Base-by-base conservation (phyloP, 2,888 invertebrate species). In the Hypolimnas misippus region DNA sequence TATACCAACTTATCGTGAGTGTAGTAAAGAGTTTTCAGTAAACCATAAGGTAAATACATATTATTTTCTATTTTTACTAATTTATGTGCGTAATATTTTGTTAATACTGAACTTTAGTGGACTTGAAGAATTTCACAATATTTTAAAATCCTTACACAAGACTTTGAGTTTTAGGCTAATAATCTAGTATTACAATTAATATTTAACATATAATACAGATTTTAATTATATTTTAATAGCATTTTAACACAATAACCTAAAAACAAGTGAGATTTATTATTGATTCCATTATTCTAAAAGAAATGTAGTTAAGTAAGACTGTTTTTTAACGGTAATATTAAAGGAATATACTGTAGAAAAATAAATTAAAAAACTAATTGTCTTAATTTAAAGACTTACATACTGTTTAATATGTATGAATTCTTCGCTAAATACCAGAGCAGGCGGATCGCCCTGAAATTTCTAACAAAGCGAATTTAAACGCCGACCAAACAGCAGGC, bases 401-500 rank as follows among this genome's bases (percentile, higher is more conserved):
- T 42, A 42, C 17, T 42, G 10, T 10, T 17, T 17, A 21, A 21
- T 46, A 46, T 46, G 19, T 4, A 46, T 3, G 21, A 46, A 21
- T 46, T 46, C 12, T 21, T 46, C 21, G 44, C 21, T 46, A 19
- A 46, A 46, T 59, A 63, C 62, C 51, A 57, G 63, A 59, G 62
- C 54, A 49, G 44, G 25, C 55, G 44, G 69, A 70, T 68, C 71
- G 70, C 73, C 71, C 73, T 69, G 75, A 77, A 81, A 62, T 50
- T 62, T 63, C 60, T 63, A 60, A 64, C 67, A 68, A 76, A 81
- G 80, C 83, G 80, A 86, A 84, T 88, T 84, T 88, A 87, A 89
- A 88, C 82, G 78, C 77, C 81, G 73, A 76, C 74, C 79, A 82
- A 85, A 86, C 80, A 84, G 72, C 82, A 77, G 74, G 63, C 68